Evolutionary conservation across 2,888 invertebrate species (phyloP), one percentile per base, ranked within the genome.

Genomic region (Microplitis manilae): DNA sequence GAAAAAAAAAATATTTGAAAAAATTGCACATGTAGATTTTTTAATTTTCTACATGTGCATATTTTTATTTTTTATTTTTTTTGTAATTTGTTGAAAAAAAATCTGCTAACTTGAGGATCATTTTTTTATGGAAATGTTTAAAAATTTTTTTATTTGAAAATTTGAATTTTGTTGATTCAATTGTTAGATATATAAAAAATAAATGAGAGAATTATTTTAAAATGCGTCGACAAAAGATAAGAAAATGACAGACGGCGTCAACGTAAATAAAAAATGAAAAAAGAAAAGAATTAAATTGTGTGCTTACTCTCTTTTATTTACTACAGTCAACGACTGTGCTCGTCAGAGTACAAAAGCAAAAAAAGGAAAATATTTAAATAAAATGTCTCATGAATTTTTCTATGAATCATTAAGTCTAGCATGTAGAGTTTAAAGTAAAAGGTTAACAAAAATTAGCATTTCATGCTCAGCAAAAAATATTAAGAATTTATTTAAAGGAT

Each of bases 361-460:
- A 50, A 13, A 13, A 50, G 50, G 50, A 50, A 8, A 50, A 50
- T 13, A 50, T 50, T 8, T 50, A 50, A 50, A 50, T 50, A 50
- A 50, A 50, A 50, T 50, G 50, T 50, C 50, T 50, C 50, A 50
- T 50, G 50, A 50, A 50, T 50, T 50, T 50, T 50, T 50, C 50
- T 13, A 50, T 50, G 50, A 50, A 13, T 50, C 50, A 50, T 50
- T 13, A 50, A 50, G 50, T 50, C 50, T 50, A 13, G 8, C 50
- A 30, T 30, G 30, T 30, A 30, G 30, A 30, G 30, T 30, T 30
- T 30, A 30, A 30, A 30, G 30, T 4, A 30, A 30, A 30, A 30
- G 30, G 30, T 30, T 30, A 30, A 30, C 30, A 30, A 30, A 30
- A 30, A 30, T 30, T 30, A 30, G 30, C 30, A 30, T 30, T 30